Percentiles rank a stretch among this genome's conserved stretches.
Evolutionary conservation across 2,888 invertebrate genomes (phyloP).

Genomic region (Suillia variegata): DNA sequence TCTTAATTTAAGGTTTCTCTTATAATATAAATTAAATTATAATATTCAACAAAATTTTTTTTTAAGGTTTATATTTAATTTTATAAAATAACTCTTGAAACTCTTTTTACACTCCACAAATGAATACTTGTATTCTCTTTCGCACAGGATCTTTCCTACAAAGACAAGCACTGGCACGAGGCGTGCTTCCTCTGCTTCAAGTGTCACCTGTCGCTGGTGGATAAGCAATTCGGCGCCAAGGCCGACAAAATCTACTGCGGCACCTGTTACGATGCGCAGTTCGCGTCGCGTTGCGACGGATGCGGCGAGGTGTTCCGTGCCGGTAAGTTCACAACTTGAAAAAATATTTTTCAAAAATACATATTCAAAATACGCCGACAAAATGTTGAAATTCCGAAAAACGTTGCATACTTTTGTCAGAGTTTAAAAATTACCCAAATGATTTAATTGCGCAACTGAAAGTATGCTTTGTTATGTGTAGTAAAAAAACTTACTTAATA

Average conservation of each 20-base stretch:
- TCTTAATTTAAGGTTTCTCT: too few relatives aligned
- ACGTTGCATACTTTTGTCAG: slow-evolving; percentile 39
- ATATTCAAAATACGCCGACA: not conserved
- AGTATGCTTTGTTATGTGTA: too few relatives aligned
- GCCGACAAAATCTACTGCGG: slow-evolving; percentile 99
- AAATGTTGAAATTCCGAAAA: not conserved
- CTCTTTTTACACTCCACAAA: too few relatives aligned
- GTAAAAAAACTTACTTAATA: too few relatives aligned
- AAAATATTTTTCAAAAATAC: not conserved
- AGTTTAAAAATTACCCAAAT: not conserved
- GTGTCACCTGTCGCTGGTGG: slow-evolving; percentile 96
- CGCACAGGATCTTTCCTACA: slow-evolving; percentile 95
- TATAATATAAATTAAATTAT: too few relatives aligned
- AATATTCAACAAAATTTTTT: too few relatives aligned
- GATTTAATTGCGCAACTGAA: too few relatives aligned
- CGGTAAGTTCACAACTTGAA: slow-evolving; percentile 70
- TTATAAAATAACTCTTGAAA: too few relatives aligned
- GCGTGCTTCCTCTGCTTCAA: slow-evolving; percentile 98
- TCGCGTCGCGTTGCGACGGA: slow-evolving; percentile 98
- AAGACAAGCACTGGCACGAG: slow-evolving; percentile 99
- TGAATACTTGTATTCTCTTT: not conserved
- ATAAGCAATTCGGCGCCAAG: slow-evolving; percentile 99
- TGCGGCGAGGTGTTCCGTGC: slow-evolving; percentile 99
- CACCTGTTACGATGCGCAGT: slow-evolving; percentile 98
- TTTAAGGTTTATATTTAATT: too few relatives aligned